Evolutionary conservation across 2,888 invertebrate species (phyloP).

Genomic region (Drymonia ruficornis): DNA sequence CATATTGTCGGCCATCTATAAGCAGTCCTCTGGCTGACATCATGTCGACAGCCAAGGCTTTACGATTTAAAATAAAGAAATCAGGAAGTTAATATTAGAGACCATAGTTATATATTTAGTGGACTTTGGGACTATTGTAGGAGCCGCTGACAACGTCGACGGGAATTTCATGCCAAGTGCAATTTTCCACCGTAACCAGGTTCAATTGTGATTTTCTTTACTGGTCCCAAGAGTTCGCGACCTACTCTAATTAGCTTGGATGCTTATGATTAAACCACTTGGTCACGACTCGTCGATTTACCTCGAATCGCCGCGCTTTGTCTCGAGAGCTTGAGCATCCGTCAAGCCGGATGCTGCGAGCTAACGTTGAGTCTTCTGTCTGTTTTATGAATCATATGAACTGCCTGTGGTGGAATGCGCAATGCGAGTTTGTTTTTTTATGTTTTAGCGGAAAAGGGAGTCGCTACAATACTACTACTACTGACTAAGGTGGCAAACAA

Average conservation of each 20-base stretch:
- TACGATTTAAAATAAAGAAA: too few relatives aligned
- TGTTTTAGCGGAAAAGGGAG: too few relatives aligned
- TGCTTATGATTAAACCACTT: slow-evolving; percentile 80
- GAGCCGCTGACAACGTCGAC: slow-evolving; percentile 55
- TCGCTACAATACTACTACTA: too few relatives aligned
- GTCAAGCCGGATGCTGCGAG: slow-evolving; percentile 58
- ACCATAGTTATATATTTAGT: too few relatives aligned
- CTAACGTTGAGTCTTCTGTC: slow-evolving; percentile 41
- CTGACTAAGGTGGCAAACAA: too few relatives aligned
- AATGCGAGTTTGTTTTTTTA: too few relatives aligned
- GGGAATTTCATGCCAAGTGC: slow-evolving; percentile 69
- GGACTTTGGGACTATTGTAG: too few relatives aligned
- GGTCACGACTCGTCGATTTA: slow-evolving; percentile 81
- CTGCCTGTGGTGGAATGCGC: too few relatives aligned
- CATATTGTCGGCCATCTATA: too few relatives aligned
- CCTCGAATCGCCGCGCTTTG: slow-evolving; percentile 73
- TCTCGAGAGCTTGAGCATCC: slow-evolving; percentile 68
- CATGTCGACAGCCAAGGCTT: too few relatives aligned
- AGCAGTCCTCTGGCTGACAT: too few relatives aligned
- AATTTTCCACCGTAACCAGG: slow-evolving; percentile 75
- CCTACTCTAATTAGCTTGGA: slow-evolving; percentile 82
- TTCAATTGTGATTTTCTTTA: slow-evolving; percentile 82
- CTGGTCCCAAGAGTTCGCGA: slow-evolving; percentile 76
- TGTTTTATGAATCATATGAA: slow-evolving; percentile 27
- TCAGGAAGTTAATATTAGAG: too few relatives aligned